Base-by-base conservation (phyloP, 1,140 invertebrate species). In the Periplaneta americana region DNA sequence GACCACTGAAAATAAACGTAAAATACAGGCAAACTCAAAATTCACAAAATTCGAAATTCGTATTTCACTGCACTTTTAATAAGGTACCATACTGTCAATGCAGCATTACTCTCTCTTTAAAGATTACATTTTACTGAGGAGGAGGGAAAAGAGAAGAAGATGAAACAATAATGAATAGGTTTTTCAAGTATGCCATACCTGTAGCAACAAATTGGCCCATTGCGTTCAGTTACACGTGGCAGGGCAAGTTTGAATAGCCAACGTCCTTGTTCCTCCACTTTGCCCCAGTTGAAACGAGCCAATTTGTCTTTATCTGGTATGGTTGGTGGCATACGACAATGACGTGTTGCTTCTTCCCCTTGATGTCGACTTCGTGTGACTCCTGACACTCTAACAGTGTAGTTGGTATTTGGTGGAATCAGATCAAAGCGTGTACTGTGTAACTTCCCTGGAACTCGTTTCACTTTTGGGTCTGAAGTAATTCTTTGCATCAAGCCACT, bases 161-260 rank as follows among this genome's bases (percentile, higher is more conserved):
- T n/a, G n/a, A n/a, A n/a, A n/a, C n/a, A n/a, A n/a, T n/a, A n/a
- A n/a, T n/a, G n/a, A n/a, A n/a, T n/a, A n/a, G n/a, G n/a, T n/a
- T n/a, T n/a, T n/a, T n/a, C n/a, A n/a, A n/a, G n/a, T 39, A 32
- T 66, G 31, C n/a, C 35, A 34, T 84, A 91, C 91, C 90, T 90
- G 86, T 95, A 95, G 84, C 96, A 97, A 87, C 96, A 97, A 84
- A 97, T 96, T 9, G 93, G 93, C 17, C 96, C 96, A 86, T 97
- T 97, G 81, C 96, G 88, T 86, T 97, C 95, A 0, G 94, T 93
- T 22, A 97, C 91, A 83, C 93, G 89, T 0, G 95, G 94, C 74
- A 96, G 86, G 83, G 91, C 90, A 22, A 96, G 86, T 83, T 93
- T 93, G 80, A 96, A 93, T 75, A 95, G 88, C 87, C 93, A 94